phyloP scores from a whole-genome alignment of 2,888 invertebrate species.

The Ernsta delagoae region DNA sequence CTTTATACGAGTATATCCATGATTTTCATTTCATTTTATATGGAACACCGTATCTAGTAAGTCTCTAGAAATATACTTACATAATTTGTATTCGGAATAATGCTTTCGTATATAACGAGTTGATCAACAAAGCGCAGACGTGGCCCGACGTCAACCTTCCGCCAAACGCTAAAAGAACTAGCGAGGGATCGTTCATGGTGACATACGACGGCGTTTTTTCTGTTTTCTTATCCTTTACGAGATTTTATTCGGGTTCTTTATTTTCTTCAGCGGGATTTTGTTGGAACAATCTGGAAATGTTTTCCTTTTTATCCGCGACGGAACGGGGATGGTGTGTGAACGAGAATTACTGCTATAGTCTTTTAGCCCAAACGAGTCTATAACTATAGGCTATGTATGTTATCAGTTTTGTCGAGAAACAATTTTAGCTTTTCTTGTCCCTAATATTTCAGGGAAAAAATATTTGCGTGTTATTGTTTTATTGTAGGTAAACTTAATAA shows the following conservation, averaged over 20 bases:
- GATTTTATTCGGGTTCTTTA: constrained; percentile 20
- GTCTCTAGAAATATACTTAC: no score
- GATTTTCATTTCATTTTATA: no score
- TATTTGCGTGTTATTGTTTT: no score
- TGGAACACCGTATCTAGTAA: no score
- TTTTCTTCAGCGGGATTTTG: constrained; percentile 5
- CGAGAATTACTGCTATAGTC: neutral
- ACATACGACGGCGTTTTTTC: constrained; percentile 23
- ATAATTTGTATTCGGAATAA: no score
- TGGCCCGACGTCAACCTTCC: constrained; percentile 2
- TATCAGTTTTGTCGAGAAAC: no score
- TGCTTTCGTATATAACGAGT: neutral
- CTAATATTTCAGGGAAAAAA: no score
- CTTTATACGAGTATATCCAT: no score
- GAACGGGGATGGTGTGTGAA: neutral
- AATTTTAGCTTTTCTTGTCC: no score
- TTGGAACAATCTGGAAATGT: constrained; percentile 4
- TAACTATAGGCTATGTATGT: no score
- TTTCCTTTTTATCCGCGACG: neutral
- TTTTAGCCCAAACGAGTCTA: neutral
- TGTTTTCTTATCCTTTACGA: constrained; percentile 12
- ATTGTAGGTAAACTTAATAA: no score
- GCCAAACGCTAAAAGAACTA: constrained; percentile 16
- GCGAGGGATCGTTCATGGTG: constrained; percentile 15
- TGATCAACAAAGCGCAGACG: neutral